Evolutionary conservation across 2,888 invertebrate species (phyloP).

Genomic region (Barypeithes pellucidus): DNA sequence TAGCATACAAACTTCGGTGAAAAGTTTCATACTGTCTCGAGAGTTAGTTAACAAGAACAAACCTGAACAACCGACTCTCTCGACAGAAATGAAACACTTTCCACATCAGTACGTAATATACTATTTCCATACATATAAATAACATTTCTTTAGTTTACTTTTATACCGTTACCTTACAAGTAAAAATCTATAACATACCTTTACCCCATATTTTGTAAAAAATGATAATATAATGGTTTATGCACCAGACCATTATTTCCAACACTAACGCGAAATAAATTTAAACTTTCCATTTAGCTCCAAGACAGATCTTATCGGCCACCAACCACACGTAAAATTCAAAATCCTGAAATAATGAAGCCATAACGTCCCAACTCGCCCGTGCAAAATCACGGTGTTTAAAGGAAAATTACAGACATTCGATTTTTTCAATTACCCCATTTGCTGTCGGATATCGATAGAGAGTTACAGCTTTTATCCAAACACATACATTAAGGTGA

Average conservation of each 20-base stretch:
- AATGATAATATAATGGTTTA: slow-evolving; percentile 10
- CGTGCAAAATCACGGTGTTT: slow-evolving; percentile 40
- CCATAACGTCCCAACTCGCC: slow-evolving; percentile 34
- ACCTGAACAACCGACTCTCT: no score
- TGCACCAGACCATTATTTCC: slow-evolving; percentile 8
- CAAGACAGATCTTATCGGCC: slow-evolving; percentile 21
- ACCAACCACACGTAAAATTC: slow-evolving; percentile 27
- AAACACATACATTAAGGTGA: no score
- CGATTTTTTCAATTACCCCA: slow-evolving; percentile 38
- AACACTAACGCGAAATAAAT: slow-evolving; percentile 21
- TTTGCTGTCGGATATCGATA: slow-evolving; percentile 27
- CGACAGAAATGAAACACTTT: no score
- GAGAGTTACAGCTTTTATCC: slow-evolving; percentile 15
- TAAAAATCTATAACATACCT: background rate
- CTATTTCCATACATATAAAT: no score
- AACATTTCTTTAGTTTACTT: no score
- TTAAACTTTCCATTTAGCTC: slow-evolving; percentile 26
- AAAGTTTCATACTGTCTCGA: no score
- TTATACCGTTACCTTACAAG: background rate
- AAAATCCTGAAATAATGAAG: slow-evolving; percentile 33
- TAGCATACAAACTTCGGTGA: no score
- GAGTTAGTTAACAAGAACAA: no score
- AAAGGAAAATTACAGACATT: slow-evolving; percentile 36
- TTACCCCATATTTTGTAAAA: background rate
- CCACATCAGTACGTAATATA: no score